Evolutionary conservation across 37 sponge, comb jelly and placozoan genomes (phyloP).

Genomic region (Lycopodina hypogea): DNA sequence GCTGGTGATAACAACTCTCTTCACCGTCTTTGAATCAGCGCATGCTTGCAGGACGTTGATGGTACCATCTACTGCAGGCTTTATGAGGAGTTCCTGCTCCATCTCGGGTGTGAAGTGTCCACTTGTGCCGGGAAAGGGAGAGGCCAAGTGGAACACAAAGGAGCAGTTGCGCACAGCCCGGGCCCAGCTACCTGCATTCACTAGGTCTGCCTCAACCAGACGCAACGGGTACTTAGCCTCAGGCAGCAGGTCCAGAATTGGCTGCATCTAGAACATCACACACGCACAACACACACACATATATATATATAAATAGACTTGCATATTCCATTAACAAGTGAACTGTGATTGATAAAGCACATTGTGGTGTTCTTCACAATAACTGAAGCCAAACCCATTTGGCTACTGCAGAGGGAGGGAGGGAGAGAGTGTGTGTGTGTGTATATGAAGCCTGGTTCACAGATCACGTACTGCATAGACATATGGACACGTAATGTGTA

Average conservation of each 20-base stretch:
- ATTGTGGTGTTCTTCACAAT: too few relatives aligned
- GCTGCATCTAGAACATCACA: conserved; percentile 33
- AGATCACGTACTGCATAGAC: too few relatives aligned
- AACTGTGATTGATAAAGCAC: too few relatives aligned
- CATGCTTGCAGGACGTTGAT: conserved; percentile 83
- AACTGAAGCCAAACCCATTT: too few relatives aligned
- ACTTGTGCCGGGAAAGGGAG: conserved; percentile 61
- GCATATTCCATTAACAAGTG: neutral
- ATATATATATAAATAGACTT: neutral
- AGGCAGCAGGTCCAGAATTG: conserved; percentile 57
- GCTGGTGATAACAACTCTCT: conserved; percentile 87
- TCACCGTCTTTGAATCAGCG: conserved; percentile 69
- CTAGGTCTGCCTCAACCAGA: conserved; percentile 82
- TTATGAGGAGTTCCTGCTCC: conserved; percentile 38
- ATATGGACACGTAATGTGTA: too few relatives aligned
- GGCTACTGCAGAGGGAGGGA: too few relatives aligned
- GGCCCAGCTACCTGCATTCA: conserved; percentile 62
- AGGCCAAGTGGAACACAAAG: conserved; percentile 89
- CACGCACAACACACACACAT: neutral
- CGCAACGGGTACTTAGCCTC: conserved; percentile 69
- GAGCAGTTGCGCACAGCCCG: conserved; percentile 78
- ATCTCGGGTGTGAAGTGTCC: neutral
- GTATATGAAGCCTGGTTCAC: too few relatives aligned
- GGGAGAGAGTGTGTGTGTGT: too few relatives aligned
- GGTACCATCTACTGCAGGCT: conserved; percentile 80